Conservation (phyloP, 1,140 invertebrate species). For the Scaptomyza graminum region DNA sequence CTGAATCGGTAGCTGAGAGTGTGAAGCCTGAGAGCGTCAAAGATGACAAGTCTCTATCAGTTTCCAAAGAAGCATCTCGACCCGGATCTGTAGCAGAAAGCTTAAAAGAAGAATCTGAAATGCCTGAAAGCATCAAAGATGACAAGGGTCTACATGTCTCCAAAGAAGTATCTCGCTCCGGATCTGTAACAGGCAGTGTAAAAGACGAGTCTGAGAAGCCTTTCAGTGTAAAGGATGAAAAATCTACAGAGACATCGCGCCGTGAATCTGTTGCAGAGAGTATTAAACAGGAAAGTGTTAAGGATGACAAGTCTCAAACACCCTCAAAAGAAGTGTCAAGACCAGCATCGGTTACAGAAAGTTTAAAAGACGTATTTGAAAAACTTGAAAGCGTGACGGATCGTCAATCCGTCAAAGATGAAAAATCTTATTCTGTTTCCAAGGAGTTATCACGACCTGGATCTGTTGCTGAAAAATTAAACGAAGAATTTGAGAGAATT, state of each 20-base stretch:
- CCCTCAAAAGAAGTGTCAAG: conserved; percentile 46
- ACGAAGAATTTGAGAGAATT: too few relatives aligned
- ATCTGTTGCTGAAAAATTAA: conserved; percentile 23
- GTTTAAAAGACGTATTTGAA: conserved; percentile 21
- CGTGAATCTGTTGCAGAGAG: conserved; percentile 27
- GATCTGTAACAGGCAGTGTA: conserved; percentile 15
- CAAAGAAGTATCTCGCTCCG: conserved; percentile 7
- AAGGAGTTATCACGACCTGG: not conserved
- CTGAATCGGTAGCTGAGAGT: conserved; percentile 43
- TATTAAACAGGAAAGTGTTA: conserved; percentile 3
- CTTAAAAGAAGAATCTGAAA: too few relatives aligned
- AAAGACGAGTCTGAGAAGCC: conserved; percentile 18
- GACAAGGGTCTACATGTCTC: conserved; percentile 30
- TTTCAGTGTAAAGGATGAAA: conserved; percentile 26
- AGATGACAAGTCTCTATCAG: too few relatives aligned
- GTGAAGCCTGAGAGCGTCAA: too few relatives aligned
- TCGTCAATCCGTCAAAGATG: conserved; percentile 21
- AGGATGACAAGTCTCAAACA: conserved; percentile 32
- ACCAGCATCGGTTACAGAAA: conserved; percentile 38
- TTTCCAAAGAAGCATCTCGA: not conserved
- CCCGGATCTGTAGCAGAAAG: not conserved
- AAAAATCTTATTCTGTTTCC: conserved; percentile 22
- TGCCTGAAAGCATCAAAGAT: conserved; percentile 21
- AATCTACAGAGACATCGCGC: conserved; percentile 10
- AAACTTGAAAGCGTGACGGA: conserved; percentile 29